phyloP scores from a whole-genome alignment of 2,888 invertebrate genomes.

The Entomobrya proxima region DNA sequence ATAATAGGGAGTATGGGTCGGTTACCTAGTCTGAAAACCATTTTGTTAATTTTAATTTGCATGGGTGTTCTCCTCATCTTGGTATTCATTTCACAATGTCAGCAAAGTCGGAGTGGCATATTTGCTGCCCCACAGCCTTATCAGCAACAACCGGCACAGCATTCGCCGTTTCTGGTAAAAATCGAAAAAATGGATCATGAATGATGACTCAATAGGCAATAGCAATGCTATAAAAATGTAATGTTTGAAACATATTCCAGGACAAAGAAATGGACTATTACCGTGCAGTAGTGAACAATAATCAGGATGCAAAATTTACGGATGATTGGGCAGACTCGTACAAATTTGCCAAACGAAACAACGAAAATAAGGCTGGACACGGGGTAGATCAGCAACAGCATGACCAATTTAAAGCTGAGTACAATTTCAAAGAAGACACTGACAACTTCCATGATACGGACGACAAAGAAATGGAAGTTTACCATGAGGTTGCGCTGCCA shows the following conservation, averaged over 20 bases:
- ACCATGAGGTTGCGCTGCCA: constrained; percentile 16
- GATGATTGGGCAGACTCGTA: constrained; percentile 31
- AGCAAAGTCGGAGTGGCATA: constrained; percentile 38
- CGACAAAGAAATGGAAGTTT: constrained; percentile 64
- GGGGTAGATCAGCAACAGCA: no score
- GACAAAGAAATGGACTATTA: constrained; percentile 59
- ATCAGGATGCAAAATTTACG: constrained; percentile 13
- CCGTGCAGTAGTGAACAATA: constrained; percentile 3
- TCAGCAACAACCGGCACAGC: constrained; percentile 15
- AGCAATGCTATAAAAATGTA: no score
- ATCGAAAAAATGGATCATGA: no score
- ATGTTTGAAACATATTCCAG: no score
- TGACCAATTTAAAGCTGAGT: constrained; percentile 60
- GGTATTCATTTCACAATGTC: constrained; percentile 68
- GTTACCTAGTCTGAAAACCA: constrained; percentile 71
- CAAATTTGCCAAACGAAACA: constrained; percentile 19
- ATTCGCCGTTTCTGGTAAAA: constrained; percentile 32
- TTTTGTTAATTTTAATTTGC: constrained; percentile 68
- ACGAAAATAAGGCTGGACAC: constrained; percentile 10
- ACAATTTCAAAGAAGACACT: constrained; percentile 69
- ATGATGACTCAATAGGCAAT: neutral
- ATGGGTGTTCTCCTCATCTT: constrained; percentile 69
- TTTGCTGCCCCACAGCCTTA: constrained; percentile 19
- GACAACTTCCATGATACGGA: constrained; percentile 47
- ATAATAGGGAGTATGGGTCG: constrained; percentile 59